Conservation (phyloP, 2,888 invertebrate genomes). For the Arge pagana region DNA sequence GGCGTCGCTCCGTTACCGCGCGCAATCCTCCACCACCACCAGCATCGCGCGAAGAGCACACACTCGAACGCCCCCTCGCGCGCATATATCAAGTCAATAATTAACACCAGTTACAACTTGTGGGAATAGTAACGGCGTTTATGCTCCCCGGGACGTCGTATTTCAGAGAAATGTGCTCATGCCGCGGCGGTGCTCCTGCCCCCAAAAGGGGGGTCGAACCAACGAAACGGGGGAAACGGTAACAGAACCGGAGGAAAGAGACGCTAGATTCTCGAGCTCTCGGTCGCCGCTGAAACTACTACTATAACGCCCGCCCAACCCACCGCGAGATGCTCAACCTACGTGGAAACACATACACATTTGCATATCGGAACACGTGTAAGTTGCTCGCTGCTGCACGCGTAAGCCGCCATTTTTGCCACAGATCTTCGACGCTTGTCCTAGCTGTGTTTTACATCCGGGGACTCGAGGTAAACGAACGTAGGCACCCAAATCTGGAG, state of each 20-base stretch:
- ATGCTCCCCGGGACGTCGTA: constrained; percentile 58
- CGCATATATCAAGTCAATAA: constrained; percentile 55
- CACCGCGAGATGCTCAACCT: not conserved
- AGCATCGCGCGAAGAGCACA: constrained; percentile 7
- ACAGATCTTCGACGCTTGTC: no score
- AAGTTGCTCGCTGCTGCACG: not conserved
- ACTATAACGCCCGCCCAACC: not conserved
- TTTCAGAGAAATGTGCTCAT: constrained; percentile 57
- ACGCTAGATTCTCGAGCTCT: no score
- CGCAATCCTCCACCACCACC: not conserved
- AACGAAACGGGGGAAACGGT: constrained; percentile 26
- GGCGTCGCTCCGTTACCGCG: not conserved
- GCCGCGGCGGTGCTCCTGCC: constrained; percentile 39
- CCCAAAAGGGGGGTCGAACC: constrained; percentile 9
- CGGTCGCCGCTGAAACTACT: not conserved
- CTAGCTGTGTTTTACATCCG: no score
- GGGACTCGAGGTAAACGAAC: no score
- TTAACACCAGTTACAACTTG: constrained; percentile 59
- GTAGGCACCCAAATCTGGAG: no score
- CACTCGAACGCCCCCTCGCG: constrained; percentile 26
- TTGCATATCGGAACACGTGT: not conserved
- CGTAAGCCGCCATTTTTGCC: not conserved
- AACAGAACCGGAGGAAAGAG: no score
- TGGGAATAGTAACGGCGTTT: constrained; percentile 57
- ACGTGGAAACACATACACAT: not conserved